Evolutionary conservation across 2,888 invertebrate genomes (phyloP), one percentile per base, ranked within the genome.

Genomic region (Phalera bucephala): DNA sequence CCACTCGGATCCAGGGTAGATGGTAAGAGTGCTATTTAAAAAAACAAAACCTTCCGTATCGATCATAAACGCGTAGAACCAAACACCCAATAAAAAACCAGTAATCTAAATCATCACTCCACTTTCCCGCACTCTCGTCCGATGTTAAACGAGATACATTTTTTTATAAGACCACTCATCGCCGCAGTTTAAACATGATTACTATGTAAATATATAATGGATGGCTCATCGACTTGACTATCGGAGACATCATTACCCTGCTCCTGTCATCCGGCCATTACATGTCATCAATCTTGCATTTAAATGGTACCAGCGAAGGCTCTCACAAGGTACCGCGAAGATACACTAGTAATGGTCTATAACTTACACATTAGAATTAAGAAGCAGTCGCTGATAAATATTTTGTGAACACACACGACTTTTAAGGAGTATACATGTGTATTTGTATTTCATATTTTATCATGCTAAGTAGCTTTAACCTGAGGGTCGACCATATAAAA

Each of bases 171-270:
- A 55, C 52, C 52, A 49, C 58, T 61, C 54, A 61, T 60, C 49
- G 49, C 40, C 23, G 46, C 48, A 47, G 40, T 49, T 43, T 51
- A 47, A 55, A 48, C 61, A 53, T 60, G 71, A 78, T 74, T 72
- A 65, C 72, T 76, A 75, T 78, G 73, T 80, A 75, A 78, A 80
- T 78, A 66, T 72, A 68, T 79, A 81, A 81, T 75, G 72, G 73
- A 80, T 77, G 67, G 72, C 37, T 75, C 72, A 79, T 80, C 79
- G 60, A 52, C 45, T 54, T 56, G 52, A 65, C 62, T 72, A 74
- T 75, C 77, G 52, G 33, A 50, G 65, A 63, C 69, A 69, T 68
- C 68, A 78, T 69, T 70, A 69, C 68, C 64, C 52, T 52, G 66
- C 60, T 46, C 59, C 71, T 68, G 77, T 74, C 76, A 70, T 66